Evolutionary conservation across 2,113 vertebrate genomes (phyloP).

Genomic region (Indri indri): DNA sequence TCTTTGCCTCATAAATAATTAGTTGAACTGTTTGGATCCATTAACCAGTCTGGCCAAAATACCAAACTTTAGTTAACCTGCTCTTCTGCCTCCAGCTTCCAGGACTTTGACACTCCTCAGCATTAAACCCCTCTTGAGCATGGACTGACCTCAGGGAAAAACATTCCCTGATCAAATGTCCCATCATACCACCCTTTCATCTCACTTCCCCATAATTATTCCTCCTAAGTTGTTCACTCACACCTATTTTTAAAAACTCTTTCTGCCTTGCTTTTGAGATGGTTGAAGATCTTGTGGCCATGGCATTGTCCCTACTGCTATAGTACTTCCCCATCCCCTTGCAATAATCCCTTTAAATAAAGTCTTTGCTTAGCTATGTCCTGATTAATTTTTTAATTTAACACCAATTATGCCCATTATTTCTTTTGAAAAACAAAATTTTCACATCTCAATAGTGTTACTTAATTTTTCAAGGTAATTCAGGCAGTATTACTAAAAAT

Average conservation of each 20-base stretch:
- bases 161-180: not conserved
- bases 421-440: not conserved
- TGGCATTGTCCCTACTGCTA: not conserved
- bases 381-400: not conserved
- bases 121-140: fast-evolving
- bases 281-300: not conserved
- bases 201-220: not conserved
- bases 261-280: not conserved
- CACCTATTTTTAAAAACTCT: not conserved
- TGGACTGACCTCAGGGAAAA: not conserved
- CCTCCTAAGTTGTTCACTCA: not conserved
- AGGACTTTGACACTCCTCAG: not conserved
- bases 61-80: not conserved
- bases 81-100: not conserved
- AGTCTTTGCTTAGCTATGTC: not conserved
- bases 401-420: not conserved
- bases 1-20: not conserved
- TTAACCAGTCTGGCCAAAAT: not conserved
- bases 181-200: not conserved
- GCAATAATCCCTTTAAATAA: not conserved
- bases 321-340: not conserved
- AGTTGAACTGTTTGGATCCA: not conserved
- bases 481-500: not conserved
- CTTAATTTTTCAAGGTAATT: not conserved
- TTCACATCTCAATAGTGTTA: not conserved